Conservation (phyloP, 2,113 vertebrate genomes). For the Silurus asotus region DNA sequence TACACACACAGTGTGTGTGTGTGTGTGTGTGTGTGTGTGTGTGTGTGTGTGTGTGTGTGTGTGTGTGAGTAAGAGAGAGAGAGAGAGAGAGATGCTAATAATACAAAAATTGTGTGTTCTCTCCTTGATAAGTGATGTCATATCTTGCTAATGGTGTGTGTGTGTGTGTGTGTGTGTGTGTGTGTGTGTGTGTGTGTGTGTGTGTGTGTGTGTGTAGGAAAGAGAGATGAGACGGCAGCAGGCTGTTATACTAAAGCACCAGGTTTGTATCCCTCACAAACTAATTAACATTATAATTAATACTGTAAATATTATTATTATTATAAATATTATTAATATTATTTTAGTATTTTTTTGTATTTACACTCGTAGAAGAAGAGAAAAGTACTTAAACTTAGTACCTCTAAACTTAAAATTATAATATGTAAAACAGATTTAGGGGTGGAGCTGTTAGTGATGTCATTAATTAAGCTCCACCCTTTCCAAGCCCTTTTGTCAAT, state of each 20-base stretch:
- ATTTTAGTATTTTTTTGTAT: background rate
- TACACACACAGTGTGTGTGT: too few species aligned
- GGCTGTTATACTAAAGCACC: slow-evolving; percentile 95
- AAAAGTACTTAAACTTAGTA: background rate
- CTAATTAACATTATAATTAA: slow-evolving; percentile 30
- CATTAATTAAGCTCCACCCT: background rate
- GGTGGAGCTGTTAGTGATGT: background rate
- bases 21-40: too few species aligned
- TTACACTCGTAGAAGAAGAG: too few species aligned
- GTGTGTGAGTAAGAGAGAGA: too few species aligned
- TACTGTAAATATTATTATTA: slow-evolving; percentile 32
- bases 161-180: background rate
- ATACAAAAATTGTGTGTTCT: too few species aligned
- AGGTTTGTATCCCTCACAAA: slow-evolving; percentile 78
- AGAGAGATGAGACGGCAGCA: slow-evolving; percentile 97
- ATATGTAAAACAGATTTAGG: background rate
- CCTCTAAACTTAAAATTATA: background rate
- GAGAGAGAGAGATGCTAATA: too few species aligned
- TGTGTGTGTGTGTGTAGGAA: slow-evolving; percentile 79
- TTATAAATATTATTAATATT: background rate
- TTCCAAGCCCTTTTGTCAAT: background rate
- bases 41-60: too few species aligned
- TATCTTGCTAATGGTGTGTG: background rate
- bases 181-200: background rate
- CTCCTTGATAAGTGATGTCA: background rate